Base-by-base conservation (phyloP, 2,797 vertebrate genomes). In the Anguilla anguilla region DNA sequence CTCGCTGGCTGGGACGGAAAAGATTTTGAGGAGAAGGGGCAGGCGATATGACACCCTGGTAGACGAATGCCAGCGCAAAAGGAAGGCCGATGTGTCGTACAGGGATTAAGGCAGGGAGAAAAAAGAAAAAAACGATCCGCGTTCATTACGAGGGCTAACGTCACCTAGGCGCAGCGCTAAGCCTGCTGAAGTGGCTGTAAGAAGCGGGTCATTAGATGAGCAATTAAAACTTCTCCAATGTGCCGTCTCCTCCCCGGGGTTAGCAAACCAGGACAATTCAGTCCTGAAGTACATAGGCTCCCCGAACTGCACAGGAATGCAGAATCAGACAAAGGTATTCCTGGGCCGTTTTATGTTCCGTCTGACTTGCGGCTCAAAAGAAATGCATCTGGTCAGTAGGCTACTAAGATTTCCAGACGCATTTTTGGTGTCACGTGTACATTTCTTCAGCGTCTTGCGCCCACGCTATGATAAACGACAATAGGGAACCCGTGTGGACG, bases 181-280 rank as follows among this genome's bases (percentile, higher is more conserved):
- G 91, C 89, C 53, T 31, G 89, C 91, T 95, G 88, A 94, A 95
- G 94, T 92, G 92, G 91, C 93, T 94, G 92, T 91, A 93, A 94
- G 94, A 95, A 95, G 92, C 91, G 89, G 91, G 93, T 94, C 95
- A 95, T 96, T 95, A 95, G 93, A 92, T 94, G 94, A 93, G 94
- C 93, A 94, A 91, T 88, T 93, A 92, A 95, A 95, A 93, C 93
- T 94, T 92, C 95, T 91, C 90, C 90, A 92, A 93, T 90, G 90
- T 88, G 79, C 90, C 69, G 39, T 92, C 91, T 93, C 91, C 90
- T 89, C 93, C 93, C 92, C 90, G 87, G 89, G 93, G 88, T 90
- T 89, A 91, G 89, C 91, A 91, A 90, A 94, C 93, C 91, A 91
- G 92, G 87, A 85, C 90, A 92, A 92, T 87, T 88, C 81, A 55